phyloP scores from a whole-genome alignment of 2,888 invertebrate genomes.

The Phania funesta region DNA sequence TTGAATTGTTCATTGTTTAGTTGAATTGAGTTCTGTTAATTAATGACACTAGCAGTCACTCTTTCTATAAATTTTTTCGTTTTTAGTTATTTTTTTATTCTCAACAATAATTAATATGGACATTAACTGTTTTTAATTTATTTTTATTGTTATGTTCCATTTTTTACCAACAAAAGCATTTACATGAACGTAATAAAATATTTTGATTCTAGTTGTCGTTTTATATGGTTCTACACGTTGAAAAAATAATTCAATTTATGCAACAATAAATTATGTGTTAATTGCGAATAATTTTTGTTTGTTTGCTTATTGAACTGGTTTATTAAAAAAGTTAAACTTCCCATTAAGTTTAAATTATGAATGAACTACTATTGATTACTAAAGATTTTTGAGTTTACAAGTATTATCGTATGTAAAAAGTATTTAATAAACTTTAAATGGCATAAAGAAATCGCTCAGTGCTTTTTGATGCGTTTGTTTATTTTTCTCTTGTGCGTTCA shows the following conservation, averaged over 20 bases:
- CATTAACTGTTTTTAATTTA: slow-evolving; percentile 54
- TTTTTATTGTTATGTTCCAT: slow-evolving; percentile 34
- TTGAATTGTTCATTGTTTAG: slow-evolving; percentile 27
- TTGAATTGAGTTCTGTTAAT: slow-evolving; percentile 29
- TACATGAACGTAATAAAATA: slow-evolving; percentile 44
- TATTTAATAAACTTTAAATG: neutral
- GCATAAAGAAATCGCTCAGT: neutral
- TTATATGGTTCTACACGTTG: neutral
- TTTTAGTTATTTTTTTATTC: slow-evolving; percentile 29
- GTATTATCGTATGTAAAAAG: no score
- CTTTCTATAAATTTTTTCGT: slow-evolving; percentile 42
- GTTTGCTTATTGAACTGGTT: neutral
- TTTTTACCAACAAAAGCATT: slow-evolving; percentile 33
- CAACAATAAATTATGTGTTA: neutral
- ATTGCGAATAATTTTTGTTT: neutral
- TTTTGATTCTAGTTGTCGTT: slow-evolving; percentile 40
- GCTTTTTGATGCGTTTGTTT: slow-evolving; percentile 4
- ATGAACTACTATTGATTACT: neutral
- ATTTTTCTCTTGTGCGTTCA: neutral
- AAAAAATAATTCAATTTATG: neutral
- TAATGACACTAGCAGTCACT: slow-evolving; percentile 36
- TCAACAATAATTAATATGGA: slow-evolving; percentile 58
- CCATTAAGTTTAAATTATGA: neutral
- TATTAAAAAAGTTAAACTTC: neutral
- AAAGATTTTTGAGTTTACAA: neutral